Evolutionary conservation across 2,797 vertebrate genomes (phyloP).

Genomic region (Cyclura pinguis): DNA sequence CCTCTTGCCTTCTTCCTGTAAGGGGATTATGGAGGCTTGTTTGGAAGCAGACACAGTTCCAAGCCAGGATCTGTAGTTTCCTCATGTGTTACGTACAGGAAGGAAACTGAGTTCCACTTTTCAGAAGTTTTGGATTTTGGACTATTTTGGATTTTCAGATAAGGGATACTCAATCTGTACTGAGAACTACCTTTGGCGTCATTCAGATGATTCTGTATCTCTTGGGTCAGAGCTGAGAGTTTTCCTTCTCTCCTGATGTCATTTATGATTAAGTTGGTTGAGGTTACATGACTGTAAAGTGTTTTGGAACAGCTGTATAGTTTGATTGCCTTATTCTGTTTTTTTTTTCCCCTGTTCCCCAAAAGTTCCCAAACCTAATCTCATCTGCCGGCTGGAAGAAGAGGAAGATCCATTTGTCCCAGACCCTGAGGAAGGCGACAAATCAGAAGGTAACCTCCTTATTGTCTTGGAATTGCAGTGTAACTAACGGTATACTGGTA

Average conservation of each 20-base stretch:
- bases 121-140: too few species aligned
- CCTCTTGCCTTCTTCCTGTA: too few species aligned
- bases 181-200: neutral
- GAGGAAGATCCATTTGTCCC: neutral
- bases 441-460: neutral
- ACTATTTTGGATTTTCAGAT: too few species aligned
- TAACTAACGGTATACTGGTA: too few species aligned
- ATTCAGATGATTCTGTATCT: neutral
- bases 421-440: neutral
- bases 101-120: too few species aligned
- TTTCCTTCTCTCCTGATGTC: neutral
- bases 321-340: neutral
- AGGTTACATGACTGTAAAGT: neutral
- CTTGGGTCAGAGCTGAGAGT: neutral
- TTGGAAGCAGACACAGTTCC: too few species aligned
- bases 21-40: too few species aligned
- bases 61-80: too few species aligned
- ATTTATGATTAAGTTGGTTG: neutral
- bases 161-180: too few species aligned
- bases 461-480: neutral
- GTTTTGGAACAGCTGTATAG: neutral
- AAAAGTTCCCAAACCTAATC: conserved; percentile 9
- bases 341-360: too few species aligned
- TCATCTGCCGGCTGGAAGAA: neutral
- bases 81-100: too few species aligned